Evolutionary conservation across 1,140 invertebrate genomes (phyloP), one percentile per base, ranked within the genome.

Genomic region (Monochamus saltuarius): DNA sequence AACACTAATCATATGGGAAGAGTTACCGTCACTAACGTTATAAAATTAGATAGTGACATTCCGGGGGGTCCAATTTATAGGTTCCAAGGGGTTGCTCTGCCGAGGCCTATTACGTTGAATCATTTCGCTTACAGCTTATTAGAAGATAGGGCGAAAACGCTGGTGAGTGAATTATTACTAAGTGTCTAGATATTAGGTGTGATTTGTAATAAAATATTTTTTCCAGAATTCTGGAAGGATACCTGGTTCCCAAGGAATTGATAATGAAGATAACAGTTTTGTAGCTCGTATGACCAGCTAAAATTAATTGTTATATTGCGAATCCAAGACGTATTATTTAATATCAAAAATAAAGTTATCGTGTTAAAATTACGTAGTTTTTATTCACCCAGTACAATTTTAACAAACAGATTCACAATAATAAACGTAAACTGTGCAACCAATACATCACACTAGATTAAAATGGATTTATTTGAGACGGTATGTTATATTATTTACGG

Each of bases 11-110:
- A 90, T 55, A 76, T 97, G 7, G 91, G 91, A 0, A 82, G 89
- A 37, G 86, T 85, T 56, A 85, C 86, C 4, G 76, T 97, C 8
- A 77, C 87, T 8, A 85, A 90, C 7, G 87, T 91, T 11, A 88
- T 93, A 69, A 82, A 85, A 73, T 73, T 92, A 17, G 70, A 84
- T 16, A 78, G 82, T 6, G 77, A 82, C 17, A 80, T 82, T 56
- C 76, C 78, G 45, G 78, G 74, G 0, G 78, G 82, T 1, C 72
- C 77, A 0, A 82, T 95, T n/a, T 90, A 91, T 71, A 81, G 95
- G 68, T 88, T 97, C 69, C 95, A 98, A 79, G 95, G 94, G 0
- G 82, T 97, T 0, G 89, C 92, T 0, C 70, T 97, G 52, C 95
- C 95, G 0, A 81, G 72, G 56, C 88, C 88, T 34, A 81, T 94